phyloP scores from a whole-genome alignment of 2,113 vertebrate genomes.

The Neodontobutis hainanensis region DNA sequence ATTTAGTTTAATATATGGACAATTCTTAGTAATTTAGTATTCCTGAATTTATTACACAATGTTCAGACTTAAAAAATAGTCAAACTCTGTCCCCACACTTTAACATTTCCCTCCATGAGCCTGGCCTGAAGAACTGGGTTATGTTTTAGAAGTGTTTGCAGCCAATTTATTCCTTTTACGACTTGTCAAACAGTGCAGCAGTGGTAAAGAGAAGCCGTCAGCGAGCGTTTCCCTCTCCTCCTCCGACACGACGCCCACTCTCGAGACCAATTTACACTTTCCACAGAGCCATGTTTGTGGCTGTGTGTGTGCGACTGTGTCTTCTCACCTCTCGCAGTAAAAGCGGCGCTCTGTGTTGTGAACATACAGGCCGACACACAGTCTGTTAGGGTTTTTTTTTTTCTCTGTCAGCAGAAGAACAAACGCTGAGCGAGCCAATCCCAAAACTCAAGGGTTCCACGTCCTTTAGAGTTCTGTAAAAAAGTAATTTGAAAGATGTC shows the following conservation, averaged over 20 bases:
- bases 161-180: not conserved
- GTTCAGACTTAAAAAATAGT: no score
- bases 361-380: not conserved
- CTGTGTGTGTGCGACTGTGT: not conserved
- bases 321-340: constrained; percentile 8
- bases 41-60: no score
- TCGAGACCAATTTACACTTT: constrained; percentile 44
- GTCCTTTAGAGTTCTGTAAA: not conserved
- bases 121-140: not conserved
- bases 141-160: not conserved
- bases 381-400: constrained; percentile 11
- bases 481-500: not conserved
- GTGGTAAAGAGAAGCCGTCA: not conserved
- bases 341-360: constrained; percentile 5
- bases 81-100: no score
- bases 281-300: not conserved
- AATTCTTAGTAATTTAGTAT: no score
- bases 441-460: not conserved
- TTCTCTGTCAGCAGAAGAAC: not conserved
- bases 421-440: not conserved
- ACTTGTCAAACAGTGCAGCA: not conserved
- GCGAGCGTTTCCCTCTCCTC: not conserved
- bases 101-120: no score
- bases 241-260: constrained; percentile 6
- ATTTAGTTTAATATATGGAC: no score